phyloP scores from a whole-genome alignment of 2,888 invertebrate genomes.

The Augiades crinisus region DNA sequence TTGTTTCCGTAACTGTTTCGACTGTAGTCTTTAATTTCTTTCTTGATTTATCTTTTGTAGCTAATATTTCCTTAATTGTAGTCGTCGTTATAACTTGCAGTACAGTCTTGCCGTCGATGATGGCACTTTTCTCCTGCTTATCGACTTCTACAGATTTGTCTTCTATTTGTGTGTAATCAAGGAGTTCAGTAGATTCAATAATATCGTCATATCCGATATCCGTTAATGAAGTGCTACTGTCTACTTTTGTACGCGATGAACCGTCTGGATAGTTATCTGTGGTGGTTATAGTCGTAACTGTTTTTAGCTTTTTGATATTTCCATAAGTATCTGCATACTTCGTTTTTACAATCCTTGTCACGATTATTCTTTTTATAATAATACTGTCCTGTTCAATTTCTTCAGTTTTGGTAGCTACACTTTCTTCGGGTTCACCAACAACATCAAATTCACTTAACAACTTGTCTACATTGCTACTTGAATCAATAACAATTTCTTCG shows the following conservation, averaged over 20 bases:
- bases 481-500: constrained; percentile 57
- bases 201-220: constrained; percentile 52
- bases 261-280: constrained; percentile 73
- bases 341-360: constrained; percentile 57
- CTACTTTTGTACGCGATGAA: constrained; percentile 63
- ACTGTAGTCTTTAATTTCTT: constrained; percentile 66
- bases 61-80: constrained; percentile 61
- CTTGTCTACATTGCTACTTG: constrained; percentile 55
- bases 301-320: constrained; percentile 61
- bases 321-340: constrained; percentile 57
- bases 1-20: constrained; percentile 65
- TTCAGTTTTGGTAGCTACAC: constrained; percentile 53
- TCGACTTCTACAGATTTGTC: constrained; percentile 54
- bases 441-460: constrained; percentile 49
- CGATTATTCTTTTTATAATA: constrained; percentile 55
- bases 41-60: constrained; percentile 50
- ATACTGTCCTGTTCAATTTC: constrained; percentile 52
- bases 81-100: constrained; percentile 61
- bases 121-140: constrained; percentile 52
- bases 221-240: constrained; percentile 59
- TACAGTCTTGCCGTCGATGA: constrained; percentile 55
- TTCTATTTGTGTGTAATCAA: constrained; percentile 54
- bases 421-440: constrained; percentile 60
- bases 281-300: constrained; percentile 56
- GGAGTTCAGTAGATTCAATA: constrained; percentile 49